phyloP scores from a whole-genome alignment of 2,113 vertebrate genomes.

The Hirundichthys speculiger region DNA sequence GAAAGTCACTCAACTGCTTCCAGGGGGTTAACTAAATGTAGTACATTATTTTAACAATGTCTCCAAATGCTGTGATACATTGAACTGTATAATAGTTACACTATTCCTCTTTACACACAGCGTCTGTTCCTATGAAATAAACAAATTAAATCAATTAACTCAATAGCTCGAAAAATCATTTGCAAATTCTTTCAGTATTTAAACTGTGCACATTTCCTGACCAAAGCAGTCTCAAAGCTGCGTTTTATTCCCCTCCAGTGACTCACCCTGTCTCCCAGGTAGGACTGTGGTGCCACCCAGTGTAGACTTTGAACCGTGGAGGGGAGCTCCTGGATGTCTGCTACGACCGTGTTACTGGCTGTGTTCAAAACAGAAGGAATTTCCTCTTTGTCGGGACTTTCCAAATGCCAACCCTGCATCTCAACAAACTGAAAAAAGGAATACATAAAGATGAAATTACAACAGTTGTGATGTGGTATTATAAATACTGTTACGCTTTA shows the following conservation, averaged over 20 bases:
- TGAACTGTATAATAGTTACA: too few relatives aligned
- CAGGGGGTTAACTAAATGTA: background rate
- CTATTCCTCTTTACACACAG: too few relatives aligned
- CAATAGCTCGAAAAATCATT: too few relatives aligned
- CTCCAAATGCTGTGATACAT: background rate
- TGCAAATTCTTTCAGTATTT: too few relatives aligned
- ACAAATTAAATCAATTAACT: too few relatives aligned
- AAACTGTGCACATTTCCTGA: too few relatives aligned
- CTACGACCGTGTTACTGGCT: constrained; percentile 87
- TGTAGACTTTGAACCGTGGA: constrained; percentile 78
- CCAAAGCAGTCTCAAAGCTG: too few relatives aligned
- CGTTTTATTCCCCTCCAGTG: background rate
- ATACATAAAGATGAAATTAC: background rate
- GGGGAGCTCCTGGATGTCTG: constrained; percentile 91
- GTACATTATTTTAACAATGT: background rate
- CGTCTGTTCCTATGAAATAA: too few relatives aligned
- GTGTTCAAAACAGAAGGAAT: constrained; percentile 87
- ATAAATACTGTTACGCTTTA: too few relatives aligned
- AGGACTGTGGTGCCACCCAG: constrained; percentile 90
- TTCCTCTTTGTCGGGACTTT: constrained; percentile 75
- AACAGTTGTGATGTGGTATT: background rate
- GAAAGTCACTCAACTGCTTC: too few relatives aligned
- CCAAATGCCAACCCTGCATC: constrained; percentile 89
- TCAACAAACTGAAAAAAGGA: constrained; percentile 84
- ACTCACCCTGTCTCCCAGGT: constrained; percentile 90